Conservation (phyloP, 2,888 invertebrate genomes). For the Fragum fragum region DNA sequence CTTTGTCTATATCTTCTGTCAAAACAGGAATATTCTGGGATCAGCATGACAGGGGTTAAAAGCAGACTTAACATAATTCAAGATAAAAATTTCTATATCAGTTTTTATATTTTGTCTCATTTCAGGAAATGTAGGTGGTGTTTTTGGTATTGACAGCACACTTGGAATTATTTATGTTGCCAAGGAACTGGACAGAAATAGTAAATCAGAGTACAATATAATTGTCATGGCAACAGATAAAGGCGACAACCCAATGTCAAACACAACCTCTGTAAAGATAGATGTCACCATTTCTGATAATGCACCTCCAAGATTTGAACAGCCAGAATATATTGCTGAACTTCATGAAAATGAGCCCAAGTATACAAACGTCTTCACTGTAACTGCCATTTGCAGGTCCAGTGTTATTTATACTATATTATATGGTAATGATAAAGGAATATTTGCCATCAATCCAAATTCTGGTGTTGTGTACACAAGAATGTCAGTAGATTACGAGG, state of each 20-base stretch:
- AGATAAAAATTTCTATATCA: too few relatives aligned
- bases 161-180: slow-evolving; percentile 90
- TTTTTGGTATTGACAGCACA: slow-evolving; percentile 93
- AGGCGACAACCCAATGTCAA: slow-evolving; percentile 90
- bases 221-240: slow-evolving; percentile 97
- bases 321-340: slow-evolving; percentile 78
- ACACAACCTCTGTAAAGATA: slow-evolving; percentile 95
- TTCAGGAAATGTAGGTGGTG: slow-evolving; percentile 94
- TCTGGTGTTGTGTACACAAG: slow-evolving; percentile 94
- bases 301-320: slow-evolving; percentile 94
- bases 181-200: slow-evolving; percentile 89
- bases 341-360: slow-evolving; percentile 79
- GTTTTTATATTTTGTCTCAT: slow-evolving; percentile 50
- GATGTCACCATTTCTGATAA: slow-evolving; percentile 97
- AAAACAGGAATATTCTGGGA: too few relatives aligned
- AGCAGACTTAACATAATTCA: too few relatives aligned
- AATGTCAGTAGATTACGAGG: slow-evolving; percentile 92
- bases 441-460: slow-evolving; percentile 94
- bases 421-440: slow-evolving; percentile 92
- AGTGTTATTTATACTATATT: slow-evolving; percentile 90
- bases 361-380: slow-evolving; percentile 75
- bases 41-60: too few relatives aligned
- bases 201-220: slow-evolving; percentile 90
- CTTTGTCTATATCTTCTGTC: too few relatives aligned
- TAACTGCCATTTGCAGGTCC: slow-evolving; percentile 80